A percentile compares a stretch with the other conserved stretches of the same genome.
phyloP scores from a whole-genome alignment of 2,888 invertebrate species.

The Synergus gifuensis region DNA sequence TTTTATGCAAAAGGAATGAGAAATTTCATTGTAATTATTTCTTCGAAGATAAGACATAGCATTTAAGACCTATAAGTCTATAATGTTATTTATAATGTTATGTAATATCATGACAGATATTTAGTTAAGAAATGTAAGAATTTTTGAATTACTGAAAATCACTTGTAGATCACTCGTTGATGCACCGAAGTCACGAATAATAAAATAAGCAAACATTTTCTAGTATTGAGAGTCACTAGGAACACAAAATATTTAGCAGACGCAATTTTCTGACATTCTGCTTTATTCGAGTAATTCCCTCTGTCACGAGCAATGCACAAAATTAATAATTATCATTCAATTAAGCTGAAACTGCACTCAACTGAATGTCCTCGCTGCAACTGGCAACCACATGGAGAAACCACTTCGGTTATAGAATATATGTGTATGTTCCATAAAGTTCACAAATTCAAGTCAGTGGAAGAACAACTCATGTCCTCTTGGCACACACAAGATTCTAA shows the following conservation, averaged over 20 bases:
- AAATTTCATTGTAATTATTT: neutral
- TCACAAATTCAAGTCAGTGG: constrained; percentile 51
- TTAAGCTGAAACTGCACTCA: constrained; percentile 64
- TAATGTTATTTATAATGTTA: neutral
- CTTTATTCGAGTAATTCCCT: constrained; percentile 31
- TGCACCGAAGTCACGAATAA: constrained; percentile 18
- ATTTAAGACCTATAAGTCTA: too few relatives aligned
- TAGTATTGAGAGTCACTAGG: neutral
- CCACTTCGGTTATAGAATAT: constrained; percentile 41
- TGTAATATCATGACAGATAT: neutral
- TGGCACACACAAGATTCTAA: constrained; percentile 69
- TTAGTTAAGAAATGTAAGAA: neutral
- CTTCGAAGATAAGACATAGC: too few relatives aligned
- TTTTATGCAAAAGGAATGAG: neutral
- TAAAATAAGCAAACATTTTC: constrained; percentile 29
- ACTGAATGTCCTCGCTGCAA: constrained; percentile 64
- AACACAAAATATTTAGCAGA: neutral
- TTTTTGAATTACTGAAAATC: neutral
- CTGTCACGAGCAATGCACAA: constrained; percentile 45
- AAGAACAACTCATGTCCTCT: constrained; percentile 55
- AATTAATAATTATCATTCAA: constrained; percentile 63
- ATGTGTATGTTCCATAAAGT: constrained; percentile 42
- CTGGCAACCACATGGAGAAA: constrained; percentile 71
- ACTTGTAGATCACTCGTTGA: neutral
- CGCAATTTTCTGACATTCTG: constrained; percentile 14